Conservation (phyloP, 2,113 vertebrate species). For the Aptenodytes forsteri region DNA sequence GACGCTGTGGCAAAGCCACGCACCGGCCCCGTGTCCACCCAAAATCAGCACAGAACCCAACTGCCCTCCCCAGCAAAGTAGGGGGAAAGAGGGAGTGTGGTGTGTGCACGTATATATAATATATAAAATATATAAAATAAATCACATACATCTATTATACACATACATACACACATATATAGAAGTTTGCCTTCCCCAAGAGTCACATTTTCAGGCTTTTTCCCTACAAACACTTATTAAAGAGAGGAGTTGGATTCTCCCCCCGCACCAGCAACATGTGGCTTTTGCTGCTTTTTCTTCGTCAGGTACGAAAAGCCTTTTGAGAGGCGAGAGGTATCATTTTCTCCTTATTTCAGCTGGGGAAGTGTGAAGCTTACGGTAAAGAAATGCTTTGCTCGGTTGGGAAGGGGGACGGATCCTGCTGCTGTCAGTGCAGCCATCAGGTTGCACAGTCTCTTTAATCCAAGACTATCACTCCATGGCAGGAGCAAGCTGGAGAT, state of each 20-base stretch:
- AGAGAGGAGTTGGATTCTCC: neutral
- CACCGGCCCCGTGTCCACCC: fast-evolving
- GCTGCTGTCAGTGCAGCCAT: neutral
- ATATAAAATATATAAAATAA: neutral
- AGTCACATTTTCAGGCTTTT: neutral
- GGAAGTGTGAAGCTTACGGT: neutral
- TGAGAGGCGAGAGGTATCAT: neutral
- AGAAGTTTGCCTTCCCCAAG: neutral
- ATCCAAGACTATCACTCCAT: neutral
- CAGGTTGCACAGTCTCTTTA: neutral
- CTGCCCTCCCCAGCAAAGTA: neutral
- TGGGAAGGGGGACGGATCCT: neutral
- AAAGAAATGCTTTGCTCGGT: fast-evolving
- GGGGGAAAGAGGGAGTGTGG: neutral
- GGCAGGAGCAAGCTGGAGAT: neutral
- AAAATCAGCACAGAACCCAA: neutral
- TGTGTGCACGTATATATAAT: no score
- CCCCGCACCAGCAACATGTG: fast-evolving
- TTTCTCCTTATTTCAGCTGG: neutral
- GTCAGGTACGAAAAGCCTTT: neutral
- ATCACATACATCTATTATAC: neutral
- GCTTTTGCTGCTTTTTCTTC: neutral
- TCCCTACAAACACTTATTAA: neutral
- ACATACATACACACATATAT: neutral
- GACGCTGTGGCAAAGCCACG: neutral